phyloP scores from a whole-genome alignment of 2,888 invertebrate genomes.

The Drosophila anceps region DNA sequence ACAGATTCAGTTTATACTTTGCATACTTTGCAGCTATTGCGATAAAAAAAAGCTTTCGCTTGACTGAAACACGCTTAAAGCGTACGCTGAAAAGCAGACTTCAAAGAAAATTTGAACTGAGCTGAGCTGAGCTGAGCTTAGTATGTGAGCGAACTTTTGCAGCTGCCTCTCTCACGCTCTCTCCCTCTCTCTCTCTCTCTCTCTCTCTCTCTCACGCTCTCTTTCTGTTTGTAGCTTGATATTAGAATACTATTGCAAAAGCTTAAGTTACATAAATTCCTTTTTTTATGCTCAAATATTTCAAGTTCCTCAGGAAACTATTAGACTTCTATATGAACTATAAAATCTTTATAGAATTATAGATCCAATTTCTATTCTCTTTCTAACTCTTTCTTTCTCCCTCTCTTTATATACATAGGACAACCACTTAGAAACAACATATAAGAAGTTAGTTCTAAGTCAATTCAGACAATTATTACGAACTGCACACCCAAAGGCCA shows the following conservation, averaged over 20 bases:
- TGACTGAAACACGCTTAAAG: not conserved
- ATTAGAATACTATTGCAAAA: not conserved
- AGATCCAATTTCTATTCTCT: not conserved
- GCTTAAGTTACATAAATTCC: not conserved
- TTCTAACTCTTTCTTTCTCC: too few species aligned
- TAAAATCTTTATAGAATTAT: not conserved
- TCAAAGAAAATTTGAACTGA: not conserved
- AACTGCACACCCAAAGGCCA: not conserved
- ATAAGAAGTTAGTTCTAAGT: not conserved
- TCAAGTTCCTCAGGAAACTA: not conserved
- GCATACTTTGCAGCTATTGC: conserved; percentile 21
- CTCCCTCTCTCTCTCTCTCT: not conserved
- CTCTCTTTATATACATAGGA: not conserved
- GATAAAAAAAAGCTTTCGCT: not conserved
- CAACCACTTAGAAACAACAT: not conserved
- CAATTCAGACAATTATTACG: not conserved
- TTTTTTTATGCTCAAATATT: too few species aligned
- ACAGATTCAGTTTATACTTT: not conserved
- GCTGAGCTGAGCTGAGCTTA: not conserved
- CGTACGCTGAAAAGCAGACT: conserved; percentile 12
- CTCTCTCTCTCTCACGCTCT: not conserved
- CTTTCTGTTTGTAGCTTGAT: not conserved
- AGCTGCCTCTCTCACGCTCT: not conserved
- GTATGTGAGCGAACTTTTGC: not conserved
- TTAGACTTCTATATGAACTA: not conserved